These are phyloP conservation scores for Cosmopolites sordidus DNA, from an alignment of 2,888 invertebrate species.

Conservation along the genomic window DNA sequence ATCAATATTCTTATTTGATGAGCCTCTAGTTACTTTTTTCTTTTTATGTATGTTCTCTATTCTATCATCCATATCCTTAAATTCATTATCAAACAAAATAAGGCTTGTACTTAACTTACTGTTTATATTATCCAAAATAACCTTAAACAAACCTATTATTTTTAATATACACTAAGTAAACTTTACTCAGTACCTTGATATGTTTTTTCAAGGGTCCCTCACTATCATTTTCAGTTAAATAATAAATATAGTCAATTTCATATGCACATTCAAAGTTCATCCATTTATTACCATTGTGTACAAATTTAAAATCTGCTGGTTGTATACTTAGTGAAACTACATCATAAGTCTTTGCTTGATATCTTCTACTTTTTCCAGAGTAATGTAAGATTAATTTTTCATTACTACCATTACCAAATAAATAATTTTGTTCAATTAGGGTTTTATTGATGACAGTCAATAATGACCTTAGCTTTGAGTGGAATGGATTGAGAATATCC, in stretches of 20 bases:
- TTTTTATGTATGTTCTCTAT: slow-evolving; percentile 62
- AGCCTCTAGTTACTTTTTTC: slow-evolving; percentile 48
- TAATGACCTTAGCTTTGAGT: slow-evolving; percentile 57
- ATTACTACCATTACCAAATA: slow-evolving; percentile 56
- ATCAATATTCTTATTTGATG: slow-evolving; percentile 41
- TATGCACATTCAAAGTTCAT: slow-evolving; percentile 70
- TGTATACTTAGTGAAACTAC: slow-evolving; percentile 54
- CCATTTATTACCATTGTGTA: slow-evolving; percentile 69
- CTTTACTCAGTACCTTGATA: slow-evolving; percentile 63
- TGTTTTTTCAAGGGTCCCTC: slow-evolving; percentile 65
- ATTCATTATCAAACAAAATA: slow-evolving; percentile 70
- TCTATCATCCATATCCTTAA: slow-evolving; percentile 58
- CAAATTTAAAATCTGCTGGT: slow-evolving; percentile 74
- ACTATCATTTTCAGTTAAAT: slow-evolving; percentile 60
- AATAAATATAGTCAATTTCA: slow-evolving; percentile 71
- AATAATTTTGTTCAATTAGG: slow-evolving; percentile 54
- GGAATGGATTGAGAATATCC: slow-evolving; percentile 57
- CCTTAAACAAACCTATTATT: slow-evolving; percentile 19
- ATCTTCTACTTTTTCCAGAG: slow-evolving; percentile 52
- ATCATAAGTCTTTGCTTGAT: slow-evolving; percentile 64
- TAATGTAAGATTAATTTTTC: slow-evolving; percentile 66
- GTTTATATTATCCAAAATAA: slow-evolving; percentile 51
- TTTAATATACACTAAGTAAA: slow-evolving; percentile 1
- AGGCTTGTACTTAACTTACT: slow-evolving; percentile 60
- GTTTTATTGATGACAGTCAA: slow-evolving; percentile 56